phyloP scores from a whole-genome alignment of 2,888 invertebrate genomes.

The Cephalotes varians region DNA sequence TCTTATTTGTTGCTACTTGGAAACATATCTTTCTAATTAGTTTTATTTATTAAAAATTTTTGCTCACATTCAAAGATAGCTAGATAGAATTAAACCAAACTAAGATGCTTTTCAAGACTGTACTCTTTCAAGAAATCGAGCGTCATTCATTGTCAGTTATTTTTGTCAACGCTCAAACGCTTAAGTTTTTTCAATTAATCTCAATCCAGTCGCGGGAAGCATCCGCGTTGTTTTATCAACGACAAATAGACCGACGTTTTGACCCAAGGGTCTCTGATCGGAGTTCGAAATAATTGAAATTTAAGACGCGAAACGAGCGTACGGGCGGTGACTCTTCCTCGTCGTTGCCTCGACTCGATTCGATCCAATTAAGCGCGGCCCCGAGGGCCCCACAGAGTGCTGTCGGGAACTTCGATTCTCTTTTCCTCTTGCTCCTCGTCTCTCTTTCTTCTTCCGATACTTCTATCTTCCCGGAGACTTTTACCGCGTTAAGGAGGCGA shows the following conservation, averaged over 20 bases:
- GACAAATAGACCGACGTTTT: slow-evolving; percentile 70
- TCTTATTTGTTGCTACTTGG: background rate
- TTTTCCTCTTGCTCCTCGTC: slow-evolving; percentile 45
- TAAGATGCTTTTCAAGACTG: background rate
- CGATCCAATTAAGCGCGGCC: slow-evolving; percentile 80
- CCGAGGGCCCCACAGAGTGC: slow-evolving; percentile 60
- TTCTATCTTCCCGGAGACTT: slow-evolving; percentile 14
- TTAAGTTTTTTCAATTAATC: slow-evolving; percentile 66
- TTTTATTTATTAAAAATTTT: background rate
- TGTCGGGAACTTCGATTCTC: slow-evolving; percentile 60
- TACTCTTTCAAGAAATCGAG: background rate
- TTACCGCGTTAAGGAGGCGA: slow-evolving; percentile 32
- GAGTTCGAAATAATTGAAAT: slow-evolving; percentile 78
- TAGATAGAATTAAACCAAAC: background rate
- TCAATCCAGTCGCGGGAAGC: slow-evolving; percentile 66
- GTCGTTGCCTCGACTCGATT: slow-evolving; percentile 75
- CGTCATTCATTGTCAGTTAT: background rate
- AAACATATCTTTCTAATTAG: slow-evolving; percentile 3
- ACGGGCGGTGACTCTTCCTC: slow-evolving; percentile 63
- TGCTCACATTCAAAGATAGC: background rate
- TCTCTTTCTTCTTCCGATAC: slow-evolving; percentile 6
- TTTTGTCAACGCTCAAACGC: slow-evolving; percentile 8
- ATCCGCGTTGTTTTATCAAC: slow-evolving; percentile 66
- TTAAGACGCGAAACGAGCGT: slow-evolving; percentile 77
- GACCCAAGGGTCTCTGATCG: slow-evolving; percentile 59